Percentiles rank a stretch among this genome's conserved stretches.
Conservation (phyloP, 2,113 vertebrate species). For the Fulmarus glacialis region DNA sequence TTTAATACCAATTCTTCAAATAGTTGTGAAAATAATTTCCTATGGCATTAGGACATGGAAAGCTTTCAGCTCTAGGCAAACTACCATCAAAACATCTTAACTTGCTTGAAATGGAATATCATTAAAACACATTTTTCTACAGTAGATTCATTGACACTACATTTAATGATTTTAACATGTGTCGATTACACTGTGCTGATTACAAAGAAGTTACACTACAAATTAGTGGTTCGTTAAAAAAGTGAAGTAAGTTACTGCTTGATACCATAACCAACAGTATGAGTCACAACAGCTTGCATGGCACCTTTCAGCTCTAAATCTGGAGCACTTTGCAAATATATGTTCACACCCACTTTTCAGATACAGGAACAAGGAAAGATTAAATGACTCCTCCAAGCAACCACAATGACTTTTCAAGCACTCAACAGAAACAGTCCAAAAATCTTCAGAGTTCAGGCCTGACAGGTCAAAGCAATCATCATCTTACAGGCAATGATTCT, state of each 20-base stretch:
- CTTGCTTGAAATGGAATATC: neutral
- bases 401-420: neutral
- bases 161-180: neutral
- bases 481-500: neutral
- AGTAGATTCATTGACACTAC: neutral
- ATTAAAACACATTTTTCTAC: neutral
- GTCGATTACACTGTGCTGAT: neutral
- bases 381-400: neutral
- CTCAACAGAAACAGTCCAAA: neutral
- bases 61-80: neutral
- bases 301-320: neutral
- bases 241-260: neutral
- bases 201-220: neutral
- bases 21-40: neutral
- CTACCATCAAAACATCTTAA: neutral
- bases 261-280: neutral
- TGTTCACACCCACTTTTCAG: constrained; percentile 18
- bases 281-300: neutral
- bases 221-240: neutral
- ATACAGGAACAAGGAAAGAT: neutral
- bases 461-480: neutral
- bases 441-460: neutral
- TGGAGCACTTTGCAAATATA: neutral
- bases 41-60: neutral
- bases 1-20: constrained; percentile 1